These are phyloP conservation scores for Rhinogobio ventralis DNA, from an alignment of 2,797 vertebrate species.

Conservation along the genomic window DNA sequence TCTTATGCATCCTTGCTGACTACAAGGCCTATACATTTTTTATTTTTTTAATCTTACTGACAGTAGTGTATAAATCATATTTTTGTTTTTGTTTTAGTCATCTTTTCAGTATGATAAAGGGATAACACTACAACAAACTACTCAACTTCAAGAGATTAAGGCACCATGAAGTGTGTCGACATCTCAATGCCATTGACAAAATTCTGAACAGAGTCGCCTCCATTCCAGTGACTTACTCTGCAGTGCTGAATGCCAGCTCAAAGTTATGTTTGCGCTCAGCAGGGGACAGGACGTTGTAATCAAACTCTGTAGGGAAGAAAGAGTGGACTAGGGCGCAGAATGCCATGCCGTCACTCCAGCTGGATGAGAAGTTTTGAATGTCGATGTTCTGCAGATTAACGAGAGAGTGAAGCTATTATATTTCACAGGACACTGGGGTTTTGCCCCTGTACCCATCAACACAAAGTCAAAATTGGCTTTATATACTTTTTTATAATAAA, in stretches of 20 bases:
- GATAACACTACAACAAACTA: background rate
- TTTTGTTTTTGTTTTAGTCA: too few relatives aligned
- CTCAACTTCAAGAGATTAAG: slow-evolving; percentile 18
- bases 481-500: background rate
- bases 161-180: slow-evolving; percentile 19
- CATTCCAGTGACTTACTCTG: slow-evolving; percentile 86
- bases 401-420: slow-evolving; percentile 10
- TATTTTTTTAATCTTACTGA: background rate
- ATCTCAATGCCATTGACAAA: background rate
- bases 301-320: slow-evolving; percentile 94
- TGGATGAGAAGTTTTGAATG: slow-evolving; percentile 97
- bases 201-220: slow-evolving; percentile 21
- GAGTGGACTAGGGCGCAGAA: slow-evolving; percentile 97
- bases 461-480: background rate
- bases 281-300: slow-evolving; percentile 86
- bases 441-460: background rate
- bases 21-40: background rate
- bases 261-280: slow-evolving; percentile 91
- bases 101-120: background rate
- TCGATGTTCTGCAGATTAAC: slow-evolving; percentile 84
- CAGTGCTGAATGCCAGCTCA: slow-evolving; percentile 90
- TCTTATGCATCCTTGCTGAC: background rate
- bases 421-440: slow-evolving; percentile 28
- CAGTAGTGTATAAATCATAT: background rate
- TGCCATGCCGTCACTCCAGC: slow-evolving; percentile 96